Base-by-base conservation (phyloP, 37 sponge, comb jelly and placozoan species). In the Beroe ovata region DNA sequence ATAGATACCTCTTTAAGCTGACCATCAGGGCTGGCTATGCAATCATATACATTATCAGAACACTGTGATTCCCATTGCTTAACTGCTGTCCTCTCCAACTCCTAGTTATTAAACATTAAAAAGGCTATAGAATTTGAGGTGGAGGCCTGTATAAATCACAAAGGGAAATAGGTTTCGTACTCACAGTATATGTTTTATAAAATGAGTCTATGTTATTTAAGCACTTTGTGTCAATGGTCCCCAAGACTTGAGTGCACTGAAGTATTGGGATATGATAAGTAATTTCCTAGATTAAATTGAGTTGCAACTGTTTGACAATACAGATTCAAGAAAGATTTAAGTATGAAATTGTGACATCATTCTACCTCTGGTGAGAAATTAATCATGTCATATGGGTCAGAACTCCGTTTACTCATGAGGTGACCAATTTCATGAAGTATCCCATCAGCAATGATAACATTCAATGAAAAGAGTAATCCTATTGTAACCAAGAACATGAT, bases 1-100 rank as follows among this genome's bases (percentile, higher is more conserved):
- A n/a, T n/a, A n/a, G n/a, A n/a, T n/a, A 47, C 54, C 54, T 47
- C 54, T 47, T 47, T 47, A 6, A 47, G 6, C 6, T 47, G 54
- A 11, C 28, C 47, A 40, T 77, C 84, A 23, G 84, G 84, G 25
- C 84, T 77, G 25, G 84, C 3, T 42, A 77, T 21, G n/a, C 84
- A 77, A 23, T 42, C 54, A 23, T 77, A 77, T 3, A 77, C 41
- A 35, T 77, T 77, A 77, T 77, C 28, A 1, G 1, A 21, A 40
- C 84, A 77, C 28, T 77, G 54, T 23, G n/a, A 23, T 4, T 35
- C 84, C 84, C 84, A 77, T 21, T 20, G 4, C n/a, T 39, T 4
- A 11, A 77, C 84, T 26, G 84, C 84, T 77, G 26, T 28, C 11
- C 33, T 37, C 23, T 77, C 84, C 8, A 77, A 8, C 1, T 42